Conservation (phyloP, 2,113 vertebrate genomes). For the Semnopithecus entellus region DNA sequence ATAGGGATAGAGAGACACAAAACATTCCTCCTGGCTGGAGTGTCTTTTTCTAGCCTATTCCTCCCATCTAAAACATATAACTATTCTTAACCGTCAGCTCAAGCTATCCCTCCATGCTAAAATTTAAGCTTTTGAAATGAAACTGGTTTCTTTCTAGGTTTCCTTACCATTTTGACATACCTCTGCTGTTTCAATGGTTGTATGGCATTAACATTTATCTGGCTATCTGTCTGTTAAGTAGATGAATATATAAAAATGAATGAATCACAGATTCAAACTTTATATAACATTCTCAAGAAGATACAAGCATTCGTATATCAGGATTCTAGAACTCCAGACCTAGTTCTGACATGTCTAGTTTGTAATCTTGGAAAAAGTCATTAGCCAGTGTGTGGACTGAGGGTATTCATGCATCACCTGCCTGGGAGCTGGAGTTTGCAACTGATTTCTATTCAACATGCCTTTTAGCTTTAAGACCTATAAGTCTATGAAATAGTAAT, state of each 20-base stretch:
- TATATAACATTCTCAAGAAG: neutral
- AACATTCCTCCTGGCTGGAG: neutral
- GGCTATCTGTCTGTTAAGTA: neutral
- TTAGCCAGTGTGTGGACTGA: neutral
- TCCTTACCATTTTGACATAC: neutral
- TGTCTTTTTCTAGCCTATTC: neutral
- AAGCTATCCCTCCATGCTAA: neutral
- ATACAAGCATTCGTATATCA: neutral
- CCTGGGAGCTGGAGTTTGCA: neutral
- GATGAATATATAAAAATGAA: neutral
- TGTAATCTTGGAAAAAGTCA: neutral
- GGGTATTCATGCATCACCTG: neutral
- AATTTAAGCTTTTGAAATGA: neutral
- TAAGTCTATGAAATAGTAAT: slow-evolving; percentile 49
- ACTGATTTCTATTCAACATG: slow-evolving; percentile 45
- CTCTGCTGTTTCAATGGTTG: accelerated
- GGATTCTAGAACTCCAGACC: neutral
- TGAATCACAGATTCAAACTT: neutral
- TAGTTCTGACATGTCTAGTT: neutral
- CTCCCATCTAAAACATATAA: neutral
- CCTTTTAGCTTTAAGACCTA: slow-evolving; percentile 42
- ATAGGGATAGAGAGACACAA: no score
- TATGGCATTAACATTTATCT: neutral
- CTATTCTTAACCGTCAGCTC: neutral
- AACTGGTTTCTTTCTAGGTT: neutral